These are phyloP conservation scores for Stigmatopora argus DNA, from an alignment of 2,113 vertebrate genomes.

Conservation along the genomic window DNA sequence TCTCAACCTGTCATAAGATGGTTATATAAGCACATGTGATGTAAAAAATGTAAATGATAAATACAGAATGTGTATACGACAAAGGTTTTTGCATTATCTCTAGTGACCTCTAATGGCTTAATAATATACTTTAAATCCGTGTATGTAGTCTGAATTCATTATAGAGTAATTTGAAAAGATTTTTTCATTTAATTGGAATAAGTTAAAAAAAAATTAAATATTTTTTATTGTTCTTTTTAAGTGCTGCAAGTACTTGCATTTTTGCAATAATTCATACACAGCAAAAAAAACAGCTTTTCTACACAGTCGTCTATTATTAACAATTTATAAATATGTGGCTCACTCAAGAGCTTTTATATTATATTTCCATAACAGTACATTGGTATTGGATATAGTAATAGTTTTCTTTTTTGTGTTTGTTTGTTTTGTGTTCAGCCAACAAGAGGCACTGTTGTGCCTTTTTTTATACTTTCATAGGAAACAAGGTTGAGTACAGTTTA, in stretches of 20 bases:
- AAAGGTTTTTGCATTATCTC: neutral
- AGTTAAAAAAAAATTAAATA: neutral
- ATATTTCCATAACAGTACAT: too few species aligned
- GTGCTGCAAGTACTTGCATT: neutral
- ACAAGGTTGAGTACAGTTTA: neutral
- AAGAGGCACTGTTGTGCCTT: conserved; percentile 5
- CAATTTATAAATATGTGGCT: too few species aligned
- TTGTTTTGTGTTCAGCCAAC: neutral
- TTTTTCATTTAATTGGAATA: too few species aligned
- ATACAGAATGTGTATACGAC: neutral
- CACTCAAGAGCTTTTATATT: too few species aligned
- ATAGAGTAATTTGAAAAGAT: neutral
- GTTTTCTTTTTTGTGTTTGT: neutral
- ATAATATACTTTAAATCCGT: neutral
- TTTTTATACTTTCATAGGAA: neutral
- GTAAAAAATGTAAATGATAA: conserved; percentile 10
- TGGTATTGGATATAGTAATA: too few species aligned
- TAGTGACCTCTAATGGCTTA: conserved; percentile 6
- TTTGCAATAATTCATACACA: neutral
- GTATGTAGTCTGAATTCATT: neutral
- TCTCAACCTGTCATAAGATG: neutral
- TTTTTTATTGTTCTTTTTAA: neutral
- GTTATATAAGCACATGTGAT: neutral
- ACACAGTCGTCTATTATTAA: too few species aligned
- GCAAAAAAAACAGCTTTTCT: too few species aligned